Evolutionary conservation across 2,113 vertebrate species (phyloP), one percentile per base, ranked within the genome.

Genomic region (Empidonax alnorum): DNA sequence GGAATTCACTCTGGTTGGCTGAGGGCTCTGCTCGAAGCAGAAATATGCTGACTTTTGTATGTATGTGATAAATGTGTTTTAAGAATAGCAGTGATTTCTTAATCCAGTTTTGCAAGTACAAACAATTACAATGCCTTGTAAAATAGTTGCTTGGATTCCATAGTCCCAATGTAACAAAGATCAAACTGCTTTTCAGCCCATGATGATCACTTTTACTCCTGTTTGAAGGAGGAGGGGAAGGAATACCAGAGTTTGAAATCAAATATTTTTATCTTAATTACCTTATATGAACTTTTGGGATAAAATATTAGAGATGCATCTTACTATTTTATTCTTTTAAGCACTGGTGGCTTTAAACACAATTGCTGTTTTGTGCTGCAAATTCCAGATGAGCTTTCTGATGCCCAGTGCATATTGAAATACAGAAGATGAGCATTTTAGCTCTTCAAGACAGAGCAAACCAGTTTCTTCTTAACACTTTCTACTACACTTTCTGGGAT

Each of bases 31-130:
- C 94, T 95, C 93, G 5, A 67, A 75, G 95, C 42, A 87, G 87
- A 98, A 98, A 97, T 97, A 71, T 90, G 95, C 95, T 98, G 93
- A 97, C 96, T 98, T 98, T 96, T 94, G 33, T 95, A 37, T 76
- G 88, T 39, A 67, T 95, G 94, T 98, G 98, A 97, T 94, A 96
- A 95, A 94, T 93, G 94, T n/a, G 79, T 83, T 91, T 97, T 93
- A 97, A 98, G 97, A 97, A 96, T 89, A 98, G 96, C 97, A 97
- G 82, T 66, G 97, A 98, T 98, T 98, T 98, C 98, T 98, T 98
- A 84, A 98, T 97, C 97, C 93, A 96, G 88, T 97, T 98, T 97
- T 98, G 97, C 97, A 98, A 98, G 97, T 97, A 96, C 91, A 97
- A 98, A 98, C 97, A 98, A 95, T 96, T 94, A 96, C 91, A 88